A percentile compares a stretch with the other conserved stretches of the same genome.
Conservation (phyloP, 1,140 invertebrate genomes). For the Papilio glaucus region DNA sequence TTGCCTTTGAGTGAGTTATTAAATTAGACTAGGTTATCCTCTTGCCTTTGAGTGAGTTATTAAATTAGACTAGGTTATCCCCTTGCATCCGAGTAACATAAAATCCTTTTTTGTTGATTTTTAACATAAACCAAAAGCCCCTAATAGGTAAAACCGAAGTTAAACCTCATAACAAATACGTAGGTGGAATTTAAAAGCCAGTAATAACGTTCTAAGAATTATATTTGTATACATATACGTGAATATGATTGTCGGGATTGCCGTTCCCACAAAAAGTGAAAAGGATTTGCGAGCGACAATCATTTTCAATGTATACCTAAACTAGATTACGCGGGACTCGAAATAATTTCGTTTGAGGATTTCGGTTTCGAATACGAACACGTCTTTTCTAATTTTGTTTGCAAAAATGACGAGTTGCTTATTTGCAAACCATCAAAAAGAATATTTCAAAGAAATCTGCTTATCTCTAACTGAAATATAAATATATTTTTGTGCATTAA, state of each 20-base stretch:
- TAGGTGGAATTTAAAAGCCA: background rate
- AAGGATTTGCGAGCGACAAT: conserved; percentile 34
- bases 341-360: conserved; percentile 40
- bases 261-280: conserved; percentile 39
- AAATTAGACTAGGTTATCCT: too few relatives aligned
- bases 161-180: conserved; percentile 1
- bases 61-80: too few relatives aligned
- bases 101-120: too few relatives aligned
- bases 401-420: conserved; percentile 39
- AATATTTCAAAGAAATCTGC: conserved; percentile 13
- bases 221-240: conserved; percentile 46
- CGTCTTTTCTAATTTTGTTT: conserved; percentile 42
- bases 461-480: background rate
- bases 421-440: conserved; percentile 32
- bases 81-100: too few relatives aligned
- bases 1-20: too few relatives aligned
- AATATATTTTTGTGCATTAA: background rate
- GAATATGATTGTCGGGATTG: conserved; percentile 59
- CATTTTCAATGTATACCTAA: conserved; percentile 36
- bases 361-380: conserved; percentile 24
- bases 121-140: background rate
- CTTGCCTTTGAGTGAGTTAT: too few relatives aligned
- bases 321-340: conserved; percentile 39
- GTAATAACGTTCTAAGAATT: conserved; percentile 49
- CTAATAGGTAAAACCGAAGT: background rate